Base-by-base conservation (phyloP, 2,888 invertebrate species). In the Nudaria mundana region DNA sequence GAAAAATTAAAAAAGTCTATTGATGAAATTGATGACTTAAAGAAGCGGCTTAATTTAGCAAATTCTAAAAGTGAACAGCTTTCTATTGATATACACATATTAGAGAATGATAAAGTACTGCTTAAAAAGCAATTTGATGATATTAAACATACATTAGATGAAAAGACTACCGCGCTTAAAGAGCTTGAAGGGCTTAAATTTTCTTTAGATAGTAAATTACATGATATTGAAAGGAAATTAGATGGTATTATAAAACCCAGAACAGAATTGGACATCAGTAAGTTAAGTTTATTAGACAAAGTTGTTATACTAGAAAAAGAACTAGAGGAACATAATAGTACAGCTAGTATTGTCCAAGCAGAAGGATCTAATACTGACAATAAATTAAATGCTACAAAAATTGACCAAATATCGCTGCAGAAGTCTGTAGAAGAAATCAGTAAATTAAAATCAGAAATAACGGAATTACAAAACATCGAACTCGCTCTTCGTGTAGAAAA, bases 91-190 rank as follows among this genome's bases (percentile, higher is more conserved):
- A 77, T 89, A 31, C 87, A 87, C 47, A 89, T 90, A 40, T 57
- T 88, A 29, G 86, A 86, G 67, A 90, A 90, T 58, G 87, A 89
- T 48, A 90, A 89, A 63, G 83, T 87, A 3, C 66, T 89, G 31
- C 62, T 88, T 26, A 80, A 77, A 5, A 81, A 85, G 54, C 77
- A 88, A 61, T 63, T 89, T 1, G 79, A 83, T 54, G 87, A 88
- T 30, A 63, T 90, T 13, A 84, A 81, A 53, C 69, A 76, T 25
- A 63, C 37, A 6, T 37, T 57, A 33, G 47, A 57, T 38, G 49
- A 56, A 5, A 57, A 57, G 16, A 36, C 47, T n/a, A 36, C 30
- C 13, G 52, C 43, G 1, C 40, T 45, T 30, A 60, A 60, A 39
- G 56, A 57, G 37, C 37, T 60, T 7, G 46, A 52, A 44, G 34